Conservation (phyloP, 2,113 vertebrate genomes). For the Beaufortia kweichowensis region DNA sequence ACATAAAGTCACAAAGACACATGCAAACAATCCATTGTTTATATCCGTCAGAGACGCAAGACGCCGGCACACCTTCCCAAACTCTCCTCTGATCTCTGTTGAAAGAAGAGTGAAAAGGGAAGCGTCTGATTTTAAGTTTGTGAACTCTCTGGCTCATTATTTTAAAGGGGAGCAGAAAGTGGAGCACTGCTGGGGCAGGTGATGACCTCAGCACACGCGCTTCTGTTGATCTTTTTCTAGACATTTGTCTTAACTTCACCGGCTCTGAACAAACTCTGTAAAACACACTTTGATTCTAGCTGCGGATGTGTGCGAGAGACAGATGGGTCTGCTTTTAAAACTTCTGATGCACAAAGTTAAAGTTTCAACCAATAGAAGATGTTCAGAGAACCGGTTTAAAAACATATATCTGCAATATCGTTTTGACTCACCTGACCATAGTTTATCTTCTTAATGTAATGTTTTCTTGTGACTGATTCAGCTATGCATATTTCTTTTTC, state of each 20-base stretch:
- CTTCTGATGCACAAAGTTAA: no score
- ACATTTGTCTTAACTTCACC: slow-evolving; percentile 18
- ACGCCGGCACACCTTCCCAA: slow-evolving; percentile 10
- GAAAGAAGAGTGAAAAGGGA: slow-evolving; percentile 9
- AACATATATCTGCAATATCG: no score
- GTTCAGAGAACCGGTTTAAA: no score
- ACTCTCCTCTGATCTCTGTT: slow-evolving; percentile 31
- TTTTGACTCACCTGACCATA: no score
- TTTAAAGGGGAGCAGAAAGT: slow-evolving; percentile 17
- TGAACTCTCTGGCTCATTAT: slow-evolving; percentile 39
- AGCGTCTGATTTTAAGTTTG: slow-evolving; percentile 19
- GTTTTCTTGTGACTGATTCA: no score
- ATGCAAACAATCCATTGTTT: slow-evolving; percentile 13
- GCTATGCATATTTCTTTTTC: no score
- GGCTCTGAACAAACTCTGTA: slow-evolving; percentile 37
- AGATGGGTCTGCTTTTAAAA: neutral
- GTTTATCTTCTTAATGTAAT: no score
- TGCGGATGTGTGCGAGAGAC: neutral
- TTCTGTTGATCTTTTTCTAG: slow-evolving; percentile 29
- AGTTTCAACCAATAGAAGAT: no score
- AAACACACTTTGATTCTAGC: slow-evolving; percentile 40
- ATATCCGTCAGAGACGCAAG: slow-evolving; percentile 20
- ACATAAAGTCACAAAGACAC: slow-evolving; percentile 7
- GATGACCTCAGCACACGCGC: slow-evolving; percentile 10
- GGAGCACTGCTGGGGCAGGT: slow-evolving; percentile 3